These are phyloP conservation scores for Lacerta agilis DNA, from an alignment of 2,797 vertebrate species.

Conservation along the genomic window DNA sequence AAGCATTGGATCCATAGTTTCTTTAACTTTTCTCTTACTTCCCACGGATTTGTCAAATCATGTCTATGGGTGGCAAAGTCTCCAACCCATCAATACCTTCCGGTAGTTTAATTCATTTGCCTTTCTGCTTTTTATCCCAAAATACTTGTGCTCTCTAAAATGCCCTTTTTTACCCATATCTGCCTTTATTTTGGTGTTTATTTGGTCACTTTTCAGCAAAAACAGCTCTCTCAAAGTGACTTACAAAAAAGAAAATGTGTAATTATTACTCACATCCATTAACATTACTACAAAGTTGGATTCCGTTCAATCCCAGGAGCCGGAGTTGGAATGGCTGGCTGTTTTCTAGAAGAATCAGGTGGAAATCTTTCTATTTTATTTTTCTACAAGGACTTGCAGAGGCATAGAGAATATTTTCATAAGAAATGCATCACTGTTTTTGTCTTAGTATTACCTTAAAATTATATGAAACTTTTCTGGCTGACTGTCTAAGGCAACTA, in stretches of 20 bases:
- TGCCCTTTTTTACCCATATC: too few species aligned
- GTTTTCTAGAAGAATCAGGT: too few species aligned
- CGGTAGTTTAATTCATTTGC: background rate
- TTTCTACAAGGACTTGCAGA: background rate
- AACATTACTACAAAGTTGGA: too few species aligned
- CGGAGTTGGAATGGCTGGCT: too few species aligned
- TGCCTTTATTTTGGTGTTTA: too few species aligned
- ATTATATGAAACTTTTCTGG: background rate
- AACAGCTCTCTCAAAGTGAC: too few species aligned
- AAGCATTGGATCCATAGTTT: background rate
- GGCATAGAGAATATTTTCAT: background rate
- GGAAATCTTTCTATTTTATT: too few species aligned
- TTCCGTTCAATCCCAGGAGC: too few species aligned
- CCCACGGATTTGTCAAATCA: background rate
- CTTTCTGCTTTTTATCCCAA: background rate
- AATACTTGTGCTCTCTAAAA: background rate
- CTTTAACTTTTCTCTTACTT: background rate
- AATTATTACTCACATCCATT: too few species aligned
- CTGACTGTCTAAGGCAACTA: background rate
- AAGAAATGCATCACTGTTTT: background rate
- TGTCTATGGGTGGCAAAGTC: background rate
- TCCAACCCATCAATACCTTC: background rate
- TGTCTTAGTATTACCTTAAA: background rate
- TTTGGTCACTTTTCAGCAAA: too few species aligned
- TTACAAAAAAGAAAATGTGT: too few species aligned